Evolutionary conservation across 1,140 invertebrate genomes (phyloP).

Genomic region (Pentalonia nigronervosa): DNA sequence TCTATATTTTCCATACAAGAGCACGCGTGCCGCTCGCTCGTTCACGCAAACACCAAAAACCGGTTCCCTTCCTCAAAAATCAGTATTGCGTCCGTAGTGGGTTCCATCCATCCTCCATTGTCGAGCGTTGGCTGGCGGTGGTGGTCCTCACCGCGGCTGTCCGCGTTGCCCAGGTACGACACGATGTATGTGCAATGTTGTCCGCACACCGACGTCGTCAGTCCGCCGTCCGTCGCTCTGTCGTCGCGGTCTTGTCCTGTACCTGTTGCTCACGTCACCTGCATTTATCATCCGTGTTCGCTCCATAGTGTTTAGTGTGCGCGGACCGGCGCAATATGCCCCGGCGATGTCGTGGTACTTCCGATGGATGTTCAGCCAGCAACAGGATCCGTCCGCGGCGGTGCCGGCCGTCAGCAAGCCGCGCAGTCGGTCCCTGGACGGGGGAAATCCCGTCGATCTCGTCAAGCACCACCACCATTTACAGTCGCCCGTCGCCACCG

Average conservation of each 20-base stretch:
- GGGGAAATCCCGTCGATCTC: conserved; percentile 8
- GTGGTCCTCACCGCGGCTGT: conserved; percentile 24
- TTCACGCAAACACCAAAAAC: not conserved
- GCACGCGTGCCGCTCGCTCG: not conserved
- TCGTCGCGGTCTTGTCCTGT: not conserved
- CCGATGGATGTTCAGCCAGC: conserved; percentile 69
- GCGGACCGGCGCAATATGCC: conserved; percentile 38
- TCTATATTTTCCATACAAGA: not conserved
- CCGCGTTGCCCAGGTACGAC: not conserved
- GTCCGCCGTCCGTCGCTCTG: not conserved
- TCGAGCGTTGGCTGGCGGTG: not conserved
- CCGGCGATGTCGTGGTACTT: conserved; percentile 74
- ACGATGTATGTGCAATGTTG: not conserved
- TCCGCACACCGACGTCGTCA: conserved; percentile 1
- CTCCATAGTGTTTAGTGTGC: not conserved
- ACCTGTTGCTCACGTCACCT: not conserved
- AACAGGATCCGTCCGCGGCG: conserved; percentile 65
- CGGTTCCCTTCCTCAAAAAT: conserved; percentile 38
- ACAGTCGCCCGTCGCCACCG: not conserved
- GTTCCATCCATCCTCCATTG: not conserved
- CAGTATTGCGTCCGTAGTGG: not conserved
- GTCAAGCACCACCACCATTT: not conserved
- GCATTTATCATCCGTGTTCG: not conserved
- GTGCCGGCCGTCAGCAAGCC: conserved; percentile 67
- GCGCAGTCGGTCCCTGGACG: conserved; percentile 77